These are phyloP conservation scores for Aphelocoma californica DNA, from an alignment of 2,797 vertebrate genomes.

Conservation along the genomic window DNA sequence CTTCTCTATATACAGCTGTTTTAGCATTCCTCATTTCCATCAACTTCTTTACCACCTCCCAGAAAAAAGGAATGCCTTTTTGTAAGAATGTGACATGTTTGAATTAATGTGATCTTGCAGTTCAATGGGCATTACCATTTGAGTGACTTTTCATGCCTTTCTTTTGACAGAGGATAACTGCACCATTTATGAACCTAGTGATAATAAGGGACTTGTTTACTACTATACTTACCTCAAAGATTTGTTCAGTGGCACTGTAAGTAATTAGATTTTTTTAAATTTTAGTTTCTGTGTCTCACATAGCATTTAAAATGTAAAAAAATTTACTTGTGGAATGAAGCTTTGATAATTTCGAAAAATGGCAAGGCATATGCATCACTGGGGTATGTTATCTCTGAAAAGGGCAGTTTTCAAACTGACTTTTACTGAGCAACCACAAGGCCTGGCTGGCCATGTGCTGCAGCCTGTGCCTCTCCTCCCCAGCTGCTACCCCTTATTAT, in stretches of 20 bases:
- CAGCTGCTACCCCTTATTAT: neutral
- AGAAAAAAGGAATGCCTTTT: neutral
- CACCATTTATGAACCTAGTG: slow-evolving; percentile 72
- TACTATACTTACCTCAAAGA: slow-evolving; percentile 90
- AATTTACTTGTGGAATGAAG: neutral
- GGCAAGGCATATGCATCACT: neutral
- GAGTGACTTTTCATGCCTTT: neutral
- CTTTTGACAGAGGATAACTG: slow-evolving; percentile 79
- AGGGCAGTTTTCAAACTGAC: neutral
- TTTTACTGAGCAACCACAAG: neutral
- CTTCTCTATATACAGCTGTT: neutral
- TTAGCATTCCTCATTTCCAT: neutral
- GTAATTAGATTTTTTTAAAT: slow-evolving; percentile 36
- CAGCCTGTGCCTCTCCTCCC: neutral
- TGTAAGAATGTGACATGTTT: neutral
- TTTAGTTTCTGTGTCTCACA: neutral
- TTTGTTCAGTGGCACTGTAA: slow-evolving; percentile 91
- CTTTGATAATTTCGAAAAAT: neutral
- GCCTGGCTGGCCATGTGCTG: neutral
- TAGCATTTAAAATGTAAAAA: neutral
- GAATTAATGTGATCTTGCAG: neutral
- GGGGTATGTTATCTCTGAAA: neutral
- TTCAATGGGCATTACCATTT: neutral
- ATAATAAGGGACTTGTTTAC: slow-evolving; percentile 80
- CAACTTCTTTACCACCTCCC: neutral